These are phyloP conservation scores for Ophioninae sp. DNA, from an alignment of 2,888 invertebrate species.

Conservation along the genomic window DNA sequence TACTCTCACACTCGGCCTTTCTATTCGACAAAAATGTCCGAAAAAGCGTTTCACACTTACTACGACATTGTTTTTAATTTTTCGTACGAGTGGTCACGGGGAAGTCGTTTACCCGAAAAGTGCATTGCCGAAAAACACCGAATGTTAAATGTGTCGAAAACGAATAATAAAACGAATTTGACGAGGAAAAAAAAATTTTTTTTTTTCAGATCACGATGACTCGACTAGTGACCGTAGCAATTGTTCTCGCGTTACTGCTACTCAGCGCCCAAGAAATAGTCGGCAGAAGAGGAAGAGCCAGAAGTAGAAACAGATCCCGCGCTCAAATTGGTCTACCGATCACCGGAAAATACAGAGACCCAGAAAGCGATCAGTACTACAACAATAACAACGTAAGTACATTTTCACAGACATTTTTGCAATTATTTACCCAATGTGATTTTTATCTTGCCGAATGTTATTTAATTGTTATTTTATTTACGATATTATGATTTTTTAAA, in stretches of 20 bases:
- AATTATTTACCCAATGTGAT: too few species aligned
- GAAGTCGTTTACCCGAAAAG: neutral
- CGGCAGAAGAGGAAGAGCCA: constrained; percentile 87
- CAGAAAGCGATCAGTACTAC: constrained; percentile 95
- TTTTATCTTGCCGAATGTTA: too few species aligned
- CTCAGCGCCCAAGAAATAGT: constrained; percentile 75
- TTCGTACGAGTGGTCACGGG: neutral
- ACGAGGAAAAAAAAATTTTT: neutral
- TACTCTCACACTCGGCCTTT: neutral
- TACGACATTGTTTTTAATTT: neutral
- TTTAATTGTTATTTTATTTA: too few species aligned
- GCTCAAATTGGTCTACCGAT: constrained; percentile 93
- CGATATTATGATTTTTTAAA: too few species aligned
- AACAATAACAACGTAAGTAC: constrained; percentile 89
- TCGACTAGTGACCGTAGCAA: constrained; percentile 65
- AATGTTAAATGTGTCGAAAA: neutral
- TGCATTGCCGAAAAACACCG: neutral
- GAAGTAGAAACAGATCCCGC: constrained; percentile 90
- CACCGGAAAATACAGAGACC: constrained; percentile 94
- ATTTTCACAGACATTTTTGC: constrained; percentile 45
- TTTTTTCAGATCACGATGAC: constrained; percentile 68
- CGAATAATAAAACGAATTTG: neutral
- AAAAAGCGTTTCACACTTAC: neutral
- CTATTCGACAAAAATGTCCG: neutral
- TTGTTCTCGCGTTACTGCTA: constrained; percentile 75